These are phyloP conservation scores for Poecile atricapillus DNA, from an alignment of 2,113 vertebrate genomes.

Conservation along the genomic window DNA sequence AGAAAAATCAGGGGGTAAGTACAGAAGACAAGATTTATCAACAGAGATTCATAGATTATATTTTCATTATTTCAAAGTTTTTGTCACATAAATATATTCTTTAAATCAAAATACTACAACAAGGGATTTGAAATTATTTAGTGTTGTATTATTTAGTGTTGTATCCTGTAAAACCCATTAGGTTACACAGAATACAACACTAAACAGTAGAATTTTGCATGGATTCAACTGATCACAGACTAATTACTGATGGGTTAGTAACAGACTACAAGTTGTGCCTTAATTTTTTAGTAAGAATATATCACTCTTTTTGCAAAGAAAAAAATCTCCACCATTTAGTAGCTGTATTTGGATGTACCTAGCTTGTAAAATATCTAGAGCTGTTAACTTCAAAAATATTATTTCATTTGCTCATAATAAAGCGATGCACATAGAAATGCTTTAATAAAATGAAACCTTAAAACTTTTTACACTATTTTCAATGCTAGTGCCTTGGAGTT, in stretches of 20 bases:
- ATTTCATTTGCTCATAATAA: background rate
- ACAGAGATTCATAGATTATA: background rate
- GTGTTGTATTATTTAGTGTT: too few species aligned
- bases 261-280: background rate
- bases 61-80: background rate
- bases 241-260: background rate
- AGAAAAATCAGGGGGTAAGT: background rate
- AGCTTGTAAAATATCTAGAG: background rate
- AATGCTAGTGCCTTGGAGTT: background rate
- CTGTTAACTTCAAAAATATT: background rate
- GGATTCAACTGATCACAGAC: background rate
- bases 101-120: background rate
- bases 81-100: background rate
- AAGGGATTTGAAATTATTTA: background rate
- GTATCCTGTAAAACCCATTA: background rate
- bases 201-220: background rate
- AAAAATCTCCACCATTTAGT: background rate
- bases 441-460: background rate
- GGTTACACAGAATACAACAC: background rate
- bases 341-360: background rate
- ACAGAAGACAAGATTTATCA: background rate
- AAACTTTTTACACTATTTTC: background rate
- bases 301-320: background rate
- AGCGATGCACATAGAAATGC: background rate
- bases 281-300: background rate